These are phyloP conservation scores for Ganaspis sp. DNA, from an alignment of 1,140 invertebrate species.

Conservation along the genomic window DNA sequence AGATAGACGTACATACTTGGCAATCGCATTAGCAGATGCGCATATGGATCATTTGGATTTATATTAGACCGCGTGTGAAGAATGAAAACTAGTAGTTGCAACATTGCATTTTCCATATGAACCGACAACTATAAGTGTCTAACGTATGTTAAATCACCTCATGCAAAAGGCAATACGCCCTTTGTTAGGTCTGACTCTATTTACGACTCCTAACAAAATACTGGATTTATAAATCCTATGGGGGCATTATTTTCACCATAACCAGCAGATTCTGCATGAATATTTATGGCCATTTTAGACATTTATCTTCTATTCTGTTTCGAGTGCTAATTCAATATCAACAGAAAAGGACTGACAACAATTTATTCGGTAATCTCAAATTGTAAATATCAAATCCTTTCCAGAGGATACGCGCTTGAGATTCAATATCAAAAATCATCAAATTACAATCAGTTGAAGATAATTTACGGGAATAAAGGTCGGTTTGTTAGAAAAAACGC, in stretches of 20 bases:
- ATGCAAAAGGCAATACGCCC: conserved; percentile 24
- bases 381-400: too few species aligned
- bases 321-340: conserved; percentile 7
- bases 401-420: too few species aligned
- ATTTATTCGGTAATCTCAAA: background rate
- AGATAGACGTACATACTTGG: background rate
- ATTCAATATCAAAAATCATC: too few species aligned
- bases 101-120: background rate
- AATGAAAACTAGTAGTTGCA: conserved; percentile 19
- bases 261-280: background rate
- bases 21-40: conserved; percentile 9
- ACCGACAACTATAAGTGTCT: background rate
- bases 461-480: too few species aligned
- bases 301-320: conserved; percentile 14
- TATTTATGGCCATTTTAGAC: background rate
- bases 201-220: conserved; percentile 9
- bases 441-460: too few species aligned
- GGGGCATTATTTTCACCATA: background rate
- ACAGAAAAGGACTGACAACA: background rate
- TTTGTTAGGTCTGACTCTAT: background rate
- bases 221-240: background rate
- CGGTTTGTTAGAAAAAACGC: too few species aligned
- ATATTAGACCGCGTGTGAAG: conserved; percentile 26
- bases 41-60: conserved; percentile 27
- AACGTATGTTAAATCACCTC: background rate